Base-by-base conservation (phyloP, 2,888 invertebrate genomes). In the Eumerus sabulonum region DNA sequence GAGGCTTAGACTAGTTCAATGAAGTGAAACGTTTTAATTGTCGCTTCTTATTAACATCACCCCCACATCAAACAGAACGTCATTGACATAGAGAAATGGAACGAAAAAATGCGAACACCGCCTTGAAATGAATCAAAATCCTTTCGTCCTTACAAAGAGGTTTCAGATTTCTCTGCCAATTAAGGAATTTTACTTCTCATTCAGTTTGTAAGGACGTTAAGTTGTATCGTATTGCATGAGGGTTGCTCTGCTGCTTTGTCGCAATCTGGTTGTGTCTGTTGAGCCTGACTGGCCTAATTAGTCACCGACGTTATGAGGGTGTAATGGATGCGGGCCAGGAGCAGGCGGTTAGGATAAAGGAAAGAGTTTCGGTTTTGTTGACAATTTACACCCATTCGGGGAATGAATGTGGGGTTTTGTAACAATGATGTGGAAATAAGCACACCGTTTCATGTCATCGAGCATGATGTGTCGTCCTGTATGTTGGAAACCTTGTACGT, bases 11-110 rank as follows among this genome's bases (percentile, higher is more conserved):
- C 35, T 9, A 53, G 40, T 54, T 59, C 62, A 74, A 74, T 66
- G 44, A 62, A 74, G 76, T 57, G 51, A 64, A 74, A 74, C 57
- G 68, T 62, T 77, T 81, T 82, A 77, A 82, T 82, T 82, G 77
- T 79, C 63, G 51, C 62, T 73, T 62, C 9, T 48, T 9, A 1
- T 7, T n/a, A n/a, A n/a, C n/a, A 14, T 17, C 14, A 27, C n/a
- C n/a, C 19, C 13, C 18, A 17, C 27, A 11, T 27, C 3, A 27
- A 27, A 27, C 7, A 27, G 12, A 51, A n/a, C n/a, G n/a, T n/a
- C n/a, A n/a, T n/a, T n/a, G n/a, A n/a, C 38, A 7, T 18, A 13
- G 7, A 7, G 16, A 2, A 54, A 27, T 27, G 16, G 42, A 53
- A 42, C 36, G 42, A n/a, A 35, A 42, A 57, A 67, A 48, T 48